Base-by-base conservation (phyloP, 2,888 invertebrate species). In the Agonopterix subpropinquella region DNA sequence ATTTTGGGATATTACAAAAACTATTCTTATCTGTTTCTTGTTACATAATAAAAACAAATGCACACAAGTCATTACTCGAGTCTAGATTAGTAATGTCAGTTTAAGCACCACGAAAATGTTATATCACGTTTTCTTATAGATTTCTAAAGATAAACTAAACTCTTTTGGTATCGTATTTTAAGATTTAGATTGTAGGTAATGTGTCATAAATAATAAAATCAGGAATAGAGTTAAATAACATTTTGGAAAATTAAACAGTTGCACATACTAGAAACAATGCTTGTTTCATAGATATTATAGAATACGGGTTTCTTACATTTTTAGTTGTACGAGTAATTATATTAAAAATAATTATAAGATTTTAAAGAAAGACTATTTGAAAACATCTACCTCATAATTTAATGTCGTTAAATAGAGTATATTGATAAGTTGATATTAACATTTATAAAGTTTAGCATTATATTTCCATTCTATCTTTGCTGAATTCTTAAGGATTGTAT, bases 311-410 rank as follows among this genome's bases (percentile, higher is more conserved):
- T 70, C 58, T 65, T 65, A 62, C 69, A 77, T 73, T 73, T 61
- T 48, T 74, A 60, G 48, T 51, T 48, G 51, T 50, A 28, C 28
- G 28, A 28, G 28, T 65, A 64, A 61, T 69, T 61, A 77, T 77
- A 61, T 70, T 80, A 76, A 42, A n/a, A 39, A 39, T 39, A 39
- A 39, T 71, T 71, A 64, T 83, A 81, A 79, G 78, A 28, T 72
- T 78, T 69, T 73, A 77, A 80, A 61, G 70, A 80, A 80, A 82
- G 85, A 87, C 86, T 87, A 80, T 79, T 79, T 78, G 84, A 69
- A 88, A 87, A 78, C 85, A 84, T 83, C 87, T 88, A 88, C 87
- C 87, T 88, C 87, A 85, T 85, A 84, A 78, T 80, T 82, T 85
- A 81, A 83, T 74, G 71, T 77, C 77, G 75, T 80, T 78, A 67